Percentiles rank a stretch among this genome's conserved stretches.
Evolutionary conservation across 2,888 invertebrate species (phyloP).

Genomic region (Lottia scabra): DNA sequence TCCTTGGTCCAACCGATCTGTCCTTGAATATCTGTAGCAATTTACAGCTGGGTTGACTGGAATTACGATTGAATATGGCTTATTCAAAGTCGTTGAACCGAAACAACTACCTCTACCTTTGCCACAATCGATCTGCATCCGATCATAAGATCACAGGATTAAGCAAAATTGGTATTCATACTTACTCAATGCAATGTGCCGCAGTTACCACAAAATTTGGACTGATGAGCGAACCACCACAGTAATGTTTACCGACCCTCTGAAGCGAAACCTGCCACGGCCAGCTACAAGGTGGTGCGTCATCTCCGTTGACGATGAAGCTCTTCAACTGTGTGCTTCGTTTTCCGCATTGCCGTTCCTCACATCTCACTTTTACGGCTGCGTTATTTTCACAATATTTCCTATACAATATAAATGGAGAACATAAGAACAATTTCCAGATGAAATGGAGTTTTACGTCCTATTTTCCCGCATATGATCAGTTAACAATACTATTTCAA

Average conservation of each 20-base stretch:
- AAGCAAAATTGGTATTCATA: no score
- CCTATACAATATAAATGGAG: neutral
- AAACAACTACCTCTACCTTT: no score
- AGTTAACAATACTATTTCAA: no score
- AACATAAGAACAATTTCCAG: neutral
- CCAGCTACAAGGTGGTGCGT: slow-evolving; percentile 45
- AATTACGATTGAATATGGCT: no score
- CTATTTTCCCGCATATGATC: no score
- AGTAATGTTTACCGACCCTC: slow-evolving; percentile 44
- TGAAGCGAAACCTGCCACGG: slow-evolving; percentile 57
- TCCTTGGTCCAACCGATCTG: no score
- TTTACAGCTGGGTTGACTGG: no score
- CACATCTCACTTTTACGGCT: neutral
- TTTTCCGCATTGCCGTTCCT: slow-evolving; percentile 19
- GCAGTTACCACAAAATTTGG: slow-evolving; percentile 60
- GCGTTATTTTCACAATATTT: slow-evolving; percentile 19
- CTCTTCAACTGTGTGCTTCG: neutral
- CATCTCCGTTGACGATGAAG: slow-evolving; percentile 48
- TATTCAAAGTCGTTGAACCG: no score
- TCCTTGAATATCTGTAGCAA: no score
- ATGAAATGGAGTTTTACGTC: neutral
- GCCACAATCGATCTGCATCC: no score
- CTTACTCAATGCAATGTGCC: slow-evolving; percentile 61
- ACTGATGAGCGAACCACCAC: slow-evolving; percentile 58
- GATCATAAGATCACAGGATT: no score